Conservation (phyloP, 2,797 vertebrate genomes). For the Acestrorhynchus altus region DNA sequence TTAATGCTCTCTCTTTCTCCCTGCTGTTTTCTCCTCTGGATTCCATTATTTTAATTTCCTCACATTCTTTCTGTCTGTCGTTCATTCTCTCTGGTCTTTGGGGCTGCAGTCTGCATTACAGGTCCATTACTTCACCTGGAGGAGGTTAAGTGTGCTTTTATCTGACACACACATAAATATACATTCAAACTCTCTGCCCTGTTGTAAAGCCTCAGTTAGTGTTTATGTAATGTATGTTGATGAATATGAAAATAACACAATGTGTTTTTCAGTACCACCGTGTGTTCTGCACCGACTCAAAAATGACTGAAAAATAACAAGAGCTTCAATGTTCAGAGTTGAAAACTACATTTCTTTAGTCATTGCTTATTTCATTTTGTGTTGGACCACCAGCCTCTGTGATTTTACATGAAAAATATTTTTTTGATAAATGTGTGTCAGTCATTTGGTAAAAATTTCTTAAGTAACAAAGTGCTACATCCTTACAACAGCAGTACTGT, state of each 20-base stretch:
- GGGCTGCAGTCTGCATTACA: conserved; percentile 65
- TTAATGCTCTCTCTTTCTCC: not conserved
- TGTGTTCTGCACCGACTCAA: not conserved
- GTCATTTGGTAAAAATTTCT: too few species aligned
- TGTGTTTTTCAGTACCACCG: not conserved
- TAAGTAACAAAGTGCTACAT: not conserved
- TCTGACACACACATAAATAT: conserved; percentile 64
- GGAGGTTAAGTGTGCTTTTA: conserved; percentile 71
- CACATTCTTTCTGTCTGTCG: conserved; percentile 13
- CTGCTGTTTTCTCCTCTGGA: conserved; percentile 62
- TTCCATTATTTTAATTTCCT: conserved; percentile 65
- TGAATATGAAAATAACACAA: not conserved
- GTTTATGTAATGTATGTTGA: not conserved
- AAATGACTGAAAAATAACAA: too few species aligned
- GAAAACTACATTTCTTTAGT: too few species aligned
- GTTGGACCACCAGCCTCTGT: too few species aligned
- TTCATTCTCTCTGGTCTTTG: conserved; percentile 63
- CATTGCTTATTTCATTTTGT: too few species aligned
- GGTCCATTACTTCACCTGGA: conserved; percentile 77
- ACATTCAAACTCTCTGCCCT: conserved; percentile 56
- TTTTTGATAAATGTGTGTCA: too few species aligned
- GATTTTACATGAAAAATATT: too few species aligned
- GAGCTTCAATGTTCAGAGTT: too few species aligned
- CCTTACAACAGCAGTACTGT: not conserved
- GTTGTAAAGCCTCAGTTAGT: not conserved